Evolutionary conservation across 2,113 vertebrate species (phyloP), one percentile per base, ranked within the genome.

Genomic region (Salvator merianae): DNA sequence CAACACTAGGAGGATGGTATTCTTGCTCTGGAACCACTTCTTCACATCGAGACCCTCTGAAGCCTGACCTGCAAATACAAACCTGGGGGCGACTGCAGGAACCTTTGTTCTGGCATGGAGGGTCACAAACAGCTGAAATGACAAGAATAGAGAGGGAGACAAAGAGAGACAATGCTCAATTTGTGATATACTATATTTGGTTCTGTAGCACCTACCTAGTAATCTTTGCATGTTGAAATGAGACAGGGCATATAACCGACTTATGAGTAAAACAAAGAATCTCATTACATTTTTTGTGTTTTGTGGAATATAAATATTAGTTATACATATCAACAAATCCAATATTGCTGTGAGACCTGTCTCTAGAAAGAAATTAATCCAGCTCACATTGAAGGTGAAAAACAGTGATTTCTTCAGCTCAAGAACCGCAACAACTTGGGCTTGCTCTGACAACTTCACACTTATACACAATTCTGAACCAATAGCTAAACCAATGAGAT

Each of bases 51-150:
- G 85, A 84, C 20, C 97, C 97, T 0, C 93, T 94, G 92, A 97
- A 97, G 86, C 96, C 97, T 0, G 94, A 94, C 79, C 96, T 96
- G 85, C 97, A 97, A 71, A 96, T 81, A 28, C 97, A 97, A 86
- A 95, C 91, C 86, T 97, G 97, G 20, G 96, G 97, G 6, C 95
- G 94, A 84, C 94, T 96, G 93, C 97, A 97, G 87, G 95, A 94
- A 43, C 96, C 97, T 75, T 95, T 93, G 92, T 97, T 97, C 90
- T 96, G 95, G 92, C 97, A 97, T 0, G 95, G 95, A 0, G 97
- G 97, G 83, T 96, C 88, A 32, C 97, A 97, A 81, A 97, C 94
- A 7, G 97, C 97, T 97, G 94, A 5, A 71, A 86, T 89, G 74
- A 93, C 83, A 94, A 73, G 84, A 83, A 90, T 16, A 82, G 86